These are phyloP conservation scores for Halcyon badia DNA, from an alignment of 2,797 vertebrate genomes.

Conservation along the genomic window DNA sequence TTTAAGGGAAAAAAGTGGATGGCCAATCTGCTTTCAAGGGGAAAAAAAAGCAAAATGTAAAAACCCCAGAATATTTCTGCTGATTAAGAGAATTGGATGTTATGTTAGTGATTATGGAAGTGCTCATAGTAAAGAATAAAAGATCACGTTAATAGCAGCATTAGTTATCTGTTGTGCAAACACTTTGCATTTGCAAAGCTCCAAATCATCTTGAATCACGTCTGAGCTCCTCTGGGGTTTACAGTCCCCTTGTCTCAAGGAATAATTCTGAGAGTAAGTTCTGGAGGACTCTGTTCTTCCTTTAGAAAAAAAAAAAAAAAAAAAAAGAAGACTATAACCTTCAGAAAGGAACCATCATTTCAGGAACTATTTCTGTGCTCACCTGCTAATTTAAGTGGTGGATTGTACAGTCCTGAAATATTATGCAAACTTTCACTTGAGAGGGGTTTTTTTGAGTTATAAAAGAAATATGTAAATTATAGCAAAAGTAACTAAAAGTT, in stretches of 20 bases:
- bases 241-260: neutral
- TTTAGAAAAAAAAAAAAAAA: neutral
- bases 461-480: neutral
- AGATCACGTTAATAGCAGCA: neutral
- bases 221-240: neutral
- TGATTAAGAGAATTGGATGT: neutral
- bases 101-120: neutral
- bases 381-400: neutral
- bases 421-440: neutral
- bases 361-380: neutral
- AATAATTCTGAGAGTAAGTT: neutral
- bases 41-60: neutral
- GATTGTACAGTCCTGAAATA: neutral
- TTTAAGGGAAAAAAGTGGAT: neutral
- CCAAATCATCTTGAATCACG: neutral
- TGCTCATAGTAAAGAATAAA: neutral
- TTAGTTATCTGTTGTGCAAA: conserved; percentile 7
- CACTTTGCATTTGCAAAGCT: neutral
- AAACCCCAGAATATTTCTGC: neutral
- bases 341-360: neutral
- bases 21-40: neutral
- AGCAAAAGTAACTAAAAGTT: neutral
- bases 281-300: neutral
- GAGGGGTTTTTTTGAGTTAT: neutral
- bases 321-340: neutral